Conservation (phyloP, 1,140 invertebrate species). For the Melitaea cinxia region DNA sequence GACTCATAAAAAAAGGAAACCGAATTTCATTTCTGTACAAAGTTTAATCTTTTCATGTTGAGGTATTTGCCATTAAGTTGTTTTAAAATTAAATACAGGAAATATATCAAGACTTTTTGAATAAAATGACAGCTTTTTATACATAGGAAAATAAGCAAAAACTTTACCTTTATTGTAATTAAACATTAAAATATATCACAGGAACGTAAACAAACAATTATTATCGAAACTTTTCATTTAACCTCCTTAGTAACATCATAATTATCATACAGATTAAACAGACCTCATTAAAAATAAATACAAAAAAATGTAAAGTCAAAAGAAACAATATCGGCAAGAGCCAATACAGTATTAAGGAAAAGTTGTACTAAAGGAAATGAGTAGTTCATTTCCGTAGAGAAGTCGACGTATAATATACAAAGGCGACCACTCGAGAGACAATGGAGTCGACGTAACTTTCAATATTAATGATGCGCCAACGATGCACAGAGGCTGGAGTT, state of each 20-base stretch:
- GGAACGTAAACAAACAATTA: not conserved
- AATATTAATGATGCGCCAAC: conserved; percentile 78
- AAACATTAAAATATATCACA: not conserved
- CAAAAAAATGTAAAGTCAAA: not conserved
- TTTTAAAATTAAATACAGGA: too few species aligned
- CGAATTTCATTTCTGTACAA: too few species aligned
- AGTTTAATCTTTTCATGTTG: too few species aligned
- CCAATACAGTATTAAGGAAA: conserved; percentile 63
- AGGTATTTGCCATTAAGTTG: too few species aligned
- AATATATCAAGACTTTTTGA: too few species aligned
- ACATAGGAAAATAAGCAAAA: too few species aligned
- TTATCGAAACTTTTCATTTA: not conserved
- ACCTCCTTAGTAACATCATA: not conserved
- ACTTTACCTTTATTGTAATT: too few species aligned
- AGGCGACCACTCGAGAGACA: conserved; percentile 73
- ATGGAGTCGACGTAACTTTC: conserved; percentile 71
- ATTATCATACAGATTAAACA: not conserved
- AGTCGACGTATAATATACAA: conserved; percentile 70
- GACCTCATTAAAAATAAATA: not conserved
- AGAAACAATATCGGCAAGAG: conserved; percentile 35
- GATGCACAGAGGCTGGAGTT: conserved; percentile 72
- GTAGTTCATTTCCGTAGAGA: conserved; percentile 68
- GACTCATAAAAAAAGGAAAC: too few species aligned
- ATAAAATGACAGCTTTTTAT: too few species aligned
- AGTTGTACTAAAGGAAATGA: conserved; percentile 73